Evolutionary conservation across 2,888 invertebrate species (phyloP).

Genomic region (Drosophila siamana): DNA sequence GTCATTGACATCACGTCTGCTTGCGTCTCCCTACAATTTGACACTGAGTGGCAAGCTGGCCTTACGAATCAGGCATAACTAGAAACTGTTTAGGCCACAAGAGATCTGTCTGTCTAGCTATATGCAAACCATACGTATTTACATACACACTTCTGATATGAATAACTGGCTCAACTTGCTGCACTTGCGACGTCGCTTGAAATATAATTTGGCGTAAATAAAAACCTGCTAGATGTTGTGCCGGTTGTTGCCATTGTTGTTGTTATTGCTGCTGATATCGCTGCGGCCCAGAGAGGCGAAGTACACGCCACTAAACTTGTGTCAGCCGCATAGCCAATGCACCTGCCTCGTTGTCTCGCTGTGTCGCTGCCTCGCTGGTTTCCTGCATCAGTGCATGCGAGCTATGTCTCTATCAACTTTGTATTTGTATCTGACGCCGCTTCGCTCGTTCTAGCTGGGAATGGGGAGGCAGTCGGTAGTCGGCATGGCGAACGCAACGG

Average conservation of each 20-base stretch:
- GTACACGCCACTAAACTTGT: constrained; percentile 33
- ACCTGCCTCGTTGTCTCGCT: constrained; percentile 45
- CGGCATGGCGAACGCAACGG: constrained; percentile 52
- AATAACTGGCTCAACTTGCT: constrained; percentile 32
- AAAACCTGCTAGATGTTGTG: constrained; percentile 59
- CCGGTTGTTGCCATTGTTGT: constrained; percentile 18
- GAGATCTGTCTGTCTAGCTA: too few relatives aligned
- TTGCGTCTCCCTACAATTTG: constrained; percentile 28
- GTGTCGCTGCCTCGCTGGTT: constrained; percentile 45
- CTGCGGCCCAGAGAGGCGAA: constrained; percentile 10
- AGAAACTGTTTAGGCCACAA: constrained; percentile 31
- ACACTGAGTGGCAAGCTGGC: constrained; percentile 27
- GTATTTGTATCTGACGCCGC: constrained; percentile 68
- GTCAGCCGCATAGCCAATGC: constrained; percentile 23
- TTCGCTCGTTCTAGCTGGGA: constrained; percentile 28
- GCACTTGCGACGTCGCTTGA: constrained; percentile 33
- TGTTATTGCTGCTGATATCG: constrained; percentile 21
- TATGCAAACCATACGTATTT: too few relatives aligned
- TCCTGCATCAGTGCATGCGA: constrained; percentile 73
- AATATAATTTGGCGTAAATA: constrained; percentile 67
- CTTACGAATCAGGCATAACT: constrained; percentile 37
- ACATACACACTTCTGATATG: too few relatives aligned
- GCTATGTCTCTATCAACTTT: constrained; percentile 79
- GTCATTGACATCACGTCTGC: constrained; percentile 46
- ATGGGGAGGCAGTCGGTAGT: constrained; percentile 38